Base-by-base conservation (phyloP, 2,888 invertebrate genomes). In the Tenthredo amoena region DNA sequence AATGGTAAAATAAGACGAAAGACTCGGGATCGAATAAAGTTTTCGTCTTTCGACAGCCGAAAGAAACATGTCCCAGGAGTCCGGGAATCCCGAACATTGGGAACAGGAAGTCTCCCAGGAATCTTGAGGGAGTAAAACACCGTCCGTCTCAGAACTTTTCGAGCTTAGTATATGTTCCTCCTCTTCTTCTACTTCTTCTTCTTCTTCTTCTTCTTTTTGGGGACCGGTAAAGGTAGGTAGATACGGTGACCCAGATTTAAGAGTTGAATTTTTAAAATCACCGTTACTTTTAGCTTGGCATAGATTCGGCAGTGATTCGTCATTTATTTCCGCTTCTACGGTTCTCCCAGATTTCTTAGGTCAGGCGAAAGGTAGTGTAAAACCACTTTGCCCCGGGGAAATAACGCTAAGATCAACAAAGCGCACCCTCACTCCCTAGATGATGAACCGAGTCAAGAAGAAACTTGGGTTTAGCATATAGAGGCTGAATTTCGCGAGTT, bases 81-180 rank as follows among this genome's bases (percentile, higher is more conserved):
- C 62, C 81, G 34, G 81, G 81, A 81, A 81, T 81, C 81, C 81
- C 58, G 40, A 81, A 81, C 81, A 81, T 81, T 37, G 81, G 81
- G 58, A 34, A 26, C 37, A 58, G 50, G 58, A 81, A 81, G 62
- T 81, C 81, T 62, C 81, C n/a, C 81, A 37, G 58, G 81, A 81
- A 62, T 81, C 62, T 40, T 81, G 40, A 77, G 62, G 40, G 58
- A 81, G 58, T 37, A 62, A 62, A 81, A 81, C 81, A 81, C 62
- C 58, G 55, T 77, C 47, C 62, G 81, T n/a, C 40, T 9, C 31
- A 18, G 9, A 81, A 58, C 62, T 81, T 81, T 81, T 40, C 21
- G 15, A 37, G 62, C 31, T 9, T 55, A 50, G 81, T 81, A 81
- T 55, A 55, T 81, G 37, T n/a, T 21, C 26, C 12, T 47, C 47